phyloP scores from a whole-genome alignment of 2,888 invertebrate genomes.

The Drosophila mulleri region DNA sequence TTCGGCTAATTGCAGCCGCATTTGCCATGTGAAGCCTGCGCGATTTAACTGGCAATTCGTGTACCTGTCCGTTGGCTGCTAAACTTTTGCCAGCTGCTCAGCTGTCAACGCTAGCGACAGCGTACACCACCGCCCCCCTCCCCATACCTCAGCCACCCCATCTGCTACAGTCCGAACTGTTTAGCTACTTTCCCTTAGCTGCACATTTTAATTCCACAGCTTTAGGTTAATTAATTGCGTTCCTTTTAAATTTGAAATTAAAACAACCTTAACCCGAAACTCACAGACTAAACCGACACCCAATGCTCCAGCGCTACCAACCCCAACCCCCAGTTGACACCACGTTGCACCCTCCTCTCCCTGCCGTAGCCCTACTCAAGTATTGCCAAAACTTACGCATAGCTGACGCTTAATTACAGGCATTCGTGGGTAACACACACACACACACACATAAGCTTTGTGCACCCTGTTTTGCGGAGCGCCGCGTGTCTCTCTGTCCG shows the following conservation, averaged over 20 bases:
- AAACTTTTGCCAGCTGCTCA: slow-evolving; percentile 35
- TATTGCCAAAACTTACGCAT: slow-evolving; percentile 50
- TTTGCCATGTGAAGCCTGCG: slow-evolving; percentile 4
- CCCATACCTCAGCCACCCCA: no score
- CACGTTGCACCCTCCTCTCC: background rate
- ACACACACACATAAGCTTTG: background rate
- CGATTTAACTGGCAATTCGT: slow-evolving; percentile 14
- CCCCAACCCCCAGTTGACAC: background rate
- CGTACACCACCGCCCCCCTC: no score
- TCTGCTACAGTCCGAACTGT: background rate
- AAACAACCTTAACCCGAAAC: slow-evolving; percentile 53
- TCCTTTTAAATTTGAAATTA: slow-evolving; percentile 73
- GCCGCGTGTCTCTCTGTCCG: slow-evolving; percentile 26
- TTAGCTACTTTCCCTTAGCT: slow-evolving; percentile 17
- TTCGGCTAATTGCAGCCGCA: slow-evolving; percentile 36
- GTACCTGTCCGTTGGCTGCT: slow-evolving; percentile 28
- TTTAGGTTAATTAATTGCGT: slow-evolving; percentile 73
- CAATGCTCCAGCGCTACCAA: background rate
- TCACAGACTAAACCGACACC: slow-evolving; percentile 8
- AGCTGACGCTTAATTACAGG: slow-evolving; percentile 56
- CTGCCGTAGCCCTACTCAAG: background rate
- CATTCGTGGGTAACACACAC: slow-evolving; percentile 25
- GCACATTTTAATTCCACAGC: slow-evolving; percentile 53
- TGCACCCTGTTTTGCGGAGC: background rate
- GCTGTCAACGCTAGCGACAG: slow-evolving; percentile 29